phyloP scores from a whole-genome alignment of 2,888 invertebrate species.

The Ormyrus labotus region DNA sequence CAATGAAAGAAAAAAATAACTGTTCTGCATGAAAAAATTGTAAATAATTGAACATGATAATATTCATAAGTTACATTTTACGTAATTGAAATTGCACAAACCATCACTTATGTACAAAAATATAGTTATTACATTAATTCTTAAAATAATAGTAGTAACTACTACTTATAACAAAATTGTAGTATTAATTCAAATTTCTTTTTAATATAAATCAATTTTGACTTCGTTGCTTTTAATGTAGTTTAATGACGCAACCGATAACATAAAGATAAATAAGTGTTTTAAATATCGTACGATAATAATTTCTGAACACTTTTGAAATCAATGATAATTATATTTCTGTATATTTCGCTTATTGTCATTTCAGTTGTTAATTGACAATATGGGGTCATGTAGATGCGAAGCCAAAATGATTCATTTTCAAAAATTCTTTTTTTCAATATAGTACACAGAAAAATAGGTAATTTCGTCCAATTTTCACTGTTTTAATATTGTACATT shows the following conservation, averaged over 20 bases:
- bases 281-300: no score
- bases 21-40: neutral
- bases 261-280: no score
- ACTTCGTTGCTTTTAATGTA: constrained; percentile 35
- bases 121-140: constrained; percentile 68
- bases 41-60: constrained; percentile 34
- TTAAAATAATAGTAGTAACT: constrained; percentile 57
- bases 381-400: constrained; percentile 57
- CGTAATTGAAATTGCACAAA: constrained; percentile 61
- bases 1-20: no score
- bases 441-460: constrained; percentile 42
- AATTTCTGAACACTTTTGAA: no score
- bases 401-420: constrained; percentile 61
- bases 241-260: neutral
- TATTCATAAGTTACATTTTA: constrained; percentile 46
- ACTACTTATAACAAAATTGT: constrained; percentile 59
- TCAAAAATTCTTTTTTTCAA: constrained; percentile 23
- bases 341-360: constrained; percentile 35
- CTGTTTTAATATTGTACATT: constrained; percentile 21
- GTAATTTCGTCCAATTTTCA: constrained; percentile 13
- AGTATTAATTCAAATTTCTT: constrained; percentile 61
- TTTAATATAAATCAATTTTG: constrained; percentile 37
- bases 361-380: constrained; percentile 25
- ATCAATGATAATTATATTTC: constrained; percentile 22
- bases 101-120: constrained; percentile 72